These are phyloP conservation scores for Spheniscus humboldti DNA, from an alignment of 2,797 vertebrate species.

Conservation along the genomic window DNA sequence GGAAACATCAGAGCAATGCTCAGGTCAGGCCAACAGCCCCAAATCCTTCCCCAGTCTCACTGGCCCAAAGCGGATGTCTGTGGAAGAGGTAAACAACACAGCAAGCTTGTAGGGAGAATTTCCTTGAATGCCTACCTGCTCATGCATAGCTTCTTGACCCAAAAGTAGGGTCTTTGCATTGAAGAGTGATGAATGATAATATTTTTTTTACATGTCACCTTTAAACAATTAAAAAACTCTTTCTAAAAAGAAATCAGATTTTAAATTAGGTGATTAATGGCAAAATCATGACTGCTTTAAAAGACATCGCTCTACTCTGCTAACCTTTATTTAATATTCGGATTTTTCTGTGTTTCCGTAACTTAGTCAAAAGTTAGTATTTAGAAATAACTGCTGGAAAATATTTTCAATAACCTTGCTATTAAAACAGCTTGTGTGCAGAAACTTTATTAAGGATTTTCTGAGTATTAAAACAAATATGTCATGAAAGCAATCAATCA, in stretches of 20 bases:
- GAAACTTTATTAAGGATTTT: conserved; percentile 55
- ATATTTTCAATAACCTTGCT: conserved; percentile 65
- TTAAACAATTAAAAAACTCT: neutral
- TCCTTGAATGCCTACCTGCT: too few relatives aligned
- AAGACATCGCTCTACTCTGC: neutral
- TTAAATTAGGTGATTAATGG: neutral
- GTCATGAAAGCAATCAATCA: conserved; percentile 63
- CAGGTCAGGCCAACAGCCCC: neutral
- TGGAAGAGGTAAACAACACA: neutral
- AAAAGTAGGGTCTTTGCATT: neutral
- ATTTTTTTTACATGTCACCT: neutral
- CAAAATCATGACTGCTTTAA: neutral
- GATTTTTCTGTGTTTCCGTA: neutral
- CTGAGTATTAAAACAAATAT: conserved; percentile 60
- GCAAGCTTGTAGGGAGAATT: neutral
- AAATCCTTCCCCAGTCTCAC: neutral
- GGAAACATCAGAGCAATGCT: neutral
- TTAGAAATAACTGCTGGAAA: conserved; percentile 59
- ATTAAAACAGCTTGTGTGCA: conserved; percentile 61
- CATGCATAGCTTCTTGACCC: neutral
- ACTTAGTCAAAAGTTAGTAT: conserved; percentile 35
- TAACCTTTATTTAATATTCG: neutral
- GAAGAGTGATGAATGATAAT: neutral
- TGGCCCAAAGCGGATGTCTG: neutral
- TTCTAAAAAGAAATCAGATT: neutral